A percentile compares a stretch with the other conserved stretches of the same genome.
These are phyloP conservation scores for Ochropacha duplaris DNA, from an alignment of 2,888 invertebrate species.

Conservation along the genomic window DNA sequence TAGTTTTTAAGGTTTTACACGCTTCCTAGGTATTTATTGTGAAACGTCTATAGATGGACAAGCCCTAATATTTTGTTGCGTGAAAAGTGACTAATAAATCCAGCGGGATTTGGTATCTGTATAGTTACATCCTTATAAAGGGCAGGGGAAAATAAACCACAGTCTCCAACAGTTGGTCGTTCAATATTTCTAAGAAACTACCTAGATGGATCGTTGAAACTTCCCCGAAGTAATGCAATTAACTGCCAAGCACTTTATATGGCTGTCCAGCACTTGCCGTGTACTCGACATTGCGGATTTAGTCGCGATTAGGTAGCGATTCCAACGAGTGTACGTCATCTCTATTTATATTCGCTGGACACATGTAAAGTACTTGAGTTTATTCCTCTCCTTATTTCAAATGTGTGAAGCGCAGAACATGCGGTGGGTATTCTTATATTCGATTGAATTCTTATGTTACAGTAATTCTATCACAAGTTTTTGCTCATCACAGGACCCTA, in stretches of 20 bases:
- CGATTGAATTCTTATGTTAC: background rate
- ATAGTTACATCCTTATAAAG: background rate
- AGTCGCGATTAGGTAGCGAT: slow-evolving; percentile 26
- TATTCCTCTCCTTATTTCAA: background rate
- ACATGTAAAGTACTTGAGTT: slow-evolving; percentile 10
- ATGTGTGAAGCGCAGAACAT: background rate
- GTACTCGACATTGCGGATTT: slow-evolving; percentile 25
- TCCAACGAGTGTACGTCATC: slow-evolving; percentile 30
- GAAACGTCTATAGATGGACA: no score
- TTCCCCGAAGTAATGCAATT: background rate
- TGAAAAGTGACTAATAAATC: no score
- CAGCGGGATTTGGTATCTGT: background rate
- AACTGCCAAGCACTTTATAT: background rate
- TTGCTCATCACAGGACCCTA: background rate
- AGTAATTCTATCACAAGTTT: background rate
- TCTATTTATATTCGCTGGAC: slow-evolving; percentile 30
- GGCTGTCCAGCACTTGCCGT: slow-evolving; percentile 1
- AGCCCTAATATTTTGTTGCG: no score
- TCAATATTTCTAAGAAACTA: slow-evolving; percentile 1
- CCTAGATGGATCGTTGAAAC: background rate
- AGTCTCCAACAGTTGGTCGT: background rate
- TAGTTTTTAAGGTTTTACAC: no score
- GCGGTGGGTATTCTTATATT: background rate
- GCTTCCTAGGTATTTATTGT: no score
- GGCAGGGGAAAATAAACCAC: background rate